Conservation (phyloP, 2,888 invertebrate species). For the Andrena minutula region DNA sequence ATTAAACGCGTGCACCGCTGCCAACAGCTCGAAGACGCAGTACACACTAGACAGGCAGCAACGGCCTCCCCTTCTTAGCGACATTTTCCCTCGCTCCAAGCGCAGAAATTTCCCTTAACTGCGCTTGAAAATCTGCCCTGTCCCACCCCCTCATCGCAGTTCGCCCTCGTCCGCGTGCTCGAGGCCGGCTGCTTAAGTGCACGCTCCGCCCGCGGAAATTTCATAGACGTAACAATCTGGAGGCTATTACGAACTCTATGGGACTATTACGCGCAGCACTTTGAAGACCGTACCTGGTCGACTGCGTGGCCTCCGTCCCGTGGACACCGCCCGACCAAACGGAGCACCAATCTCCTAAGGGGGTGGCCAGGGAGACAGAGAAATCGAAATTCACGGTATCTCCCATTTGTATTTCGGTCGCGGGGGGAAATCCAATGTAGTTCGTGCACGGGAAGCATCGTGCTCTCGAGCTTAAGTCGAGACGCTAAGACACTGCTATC, state of each 20-base stretch:
- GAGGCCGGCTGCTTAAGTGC: slow-evolving; percentile 59
- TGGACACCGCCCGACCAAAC: slow-evolving; percentile 15
- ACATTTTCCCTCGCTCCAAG: slow-evolving; percentile 3
- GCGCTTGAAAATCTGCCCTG: slow-evolving; percentile 43
- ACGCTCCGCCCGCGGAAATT: slow-evolving; percentile 59
- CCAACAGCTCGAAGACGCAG: background rate
- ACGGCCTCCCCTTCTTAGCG: background rate
- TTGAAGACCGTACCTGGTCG: slow-evolving; percentile 29
- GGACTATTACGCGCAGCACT: slow-evolving; percentile 63
- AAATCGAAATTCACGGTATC: slow-evolving; percentile 42
- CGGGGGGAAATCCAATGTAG: background rate
- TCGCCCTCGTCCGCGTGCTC: slow-evolving; percentile 35
- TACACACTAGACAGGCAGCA: background rate
- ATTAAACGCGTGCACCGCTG: background rate
- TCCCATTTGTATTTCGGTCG: background rate
- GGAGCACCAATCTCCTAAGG: background rate
- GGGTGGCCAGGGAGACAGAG: background rate
- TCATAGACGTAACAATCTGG: slow-evolving; percentile 65
- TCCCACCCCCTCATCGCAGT: slow-evolving; percentile 1
- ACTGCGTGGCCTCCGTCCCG: background rate
- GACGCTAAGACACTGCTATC: background rate
- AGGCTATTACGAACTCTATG: slow-evolving; percentile 67
- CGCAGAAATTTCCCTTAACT: slow-evolving; percentile 23
- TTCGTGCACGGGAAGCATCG: background rate
- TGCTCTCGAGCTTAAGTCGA: background rate